Conservation (phyloP, 2,888 invertebrate genomes). For the Fragum fragum region DNA sequence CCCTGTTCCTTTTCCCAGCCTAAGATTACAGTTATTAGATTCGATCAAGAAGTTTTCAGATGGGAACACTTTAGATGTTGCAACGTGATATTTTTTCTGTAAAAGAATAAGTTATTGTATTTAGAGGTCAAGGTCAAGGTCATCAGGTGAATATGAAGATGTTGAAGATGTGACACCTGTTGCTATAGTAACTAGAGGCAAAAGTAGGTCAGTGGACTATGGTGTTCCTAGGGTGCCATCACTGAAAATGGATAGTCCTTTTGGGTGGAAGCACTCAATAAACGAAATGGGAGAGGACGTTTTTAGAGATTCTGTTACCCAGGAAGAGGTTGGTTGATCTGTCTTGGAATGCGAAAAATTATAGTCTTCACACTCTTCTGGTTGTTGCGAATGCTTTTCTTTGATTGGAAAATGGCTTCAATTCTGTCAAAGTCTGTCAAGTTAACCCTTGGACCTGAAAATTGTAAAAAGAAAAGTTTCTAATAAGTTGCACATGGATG, state of each 20-base stretch:
- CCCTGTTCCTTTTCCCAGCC: too few species aligned
- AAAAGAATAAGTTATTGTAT: background rate
- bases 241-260: slow-evolving; percentile 49
- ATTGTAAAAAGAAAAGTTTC: too few species aligned
- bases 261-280: slow-evolving; percentile 60
- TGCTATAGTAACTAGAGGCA: slow-evolving; percentile 21
- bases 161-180: slow-evolving; percentile 25
- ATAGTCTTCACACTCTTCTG: background rate
- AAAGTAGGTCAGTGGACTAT: slow-evolving; percentile 64
- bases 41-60: too few species aligned
- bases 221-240: slow-evolving; percentile 37
- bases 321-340: slow-evolving; percentile 59
- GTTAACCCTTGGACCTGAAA: too few species aligned
- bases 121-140: slow-evolving; percentile 36
- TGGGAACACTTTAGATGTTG: too few species aligned
- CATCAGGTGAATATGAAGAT: slow-evolving; percentile 59
- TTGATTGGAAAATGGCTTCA: too few species aligned
- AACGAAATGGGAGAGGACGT: slow-evolving; percentile 49
- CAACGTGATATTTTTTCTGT: too few species aligned
- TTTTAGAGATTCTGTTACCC: slow-evolving; percentile 41
- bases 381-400: too few species aligned
- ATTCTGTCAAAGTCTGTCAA: too few species aligned
- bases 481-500: too few species aligned
- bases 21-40: too few species aligned
- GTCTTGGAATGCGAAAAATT: slow-evolving; percentile 27